Evolutionary conservation across 1,140 invertebrate species (phyloP).

Genomic region (Steinernema khuongi): DNA sequence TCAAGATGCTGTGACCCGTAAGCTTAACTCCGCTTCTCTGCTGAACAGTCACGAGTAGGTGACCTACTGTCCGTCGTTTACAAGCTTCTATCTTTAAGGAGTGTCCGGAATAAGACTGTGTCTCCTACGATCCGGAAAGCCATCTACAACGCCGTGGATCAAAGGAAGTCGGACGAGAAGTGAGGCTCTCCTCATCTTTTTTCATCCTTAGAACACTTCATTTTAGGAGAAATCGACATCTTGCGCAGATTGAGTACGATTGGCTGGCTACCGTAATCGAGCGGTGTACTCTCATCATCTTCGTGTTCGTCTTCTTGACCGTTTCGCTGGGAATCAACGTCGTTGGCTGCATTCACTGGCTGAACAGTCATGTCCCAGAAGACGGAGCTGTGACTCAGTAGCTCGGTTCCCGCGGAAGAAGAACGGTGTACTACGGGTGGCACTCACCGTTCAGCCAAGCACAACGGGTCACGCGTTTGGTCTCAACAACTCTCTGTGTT

Average conservation of each 20-base stretch:
- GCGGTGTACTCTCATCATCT: slow-evolving; percentile 49
- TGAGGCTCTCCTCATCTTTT: neutral
- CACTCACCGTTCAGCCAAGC: too few species aligned
- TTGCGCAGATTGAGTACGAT: slow-evolving; percentile 51
- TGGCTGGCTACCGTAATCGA: slow-evolving; percentile 52
- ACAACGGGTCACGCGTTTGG: too few species aligned
- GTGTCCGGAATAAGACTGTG: neutral
- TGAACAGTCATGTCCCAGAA: slow-evolving; percentile 13
- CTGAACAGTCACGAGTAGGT: neutral
- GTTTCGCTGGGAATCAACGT: slow-evolving; percentile 49
- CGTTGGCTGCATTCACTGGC: slow-evolving; percentile 44
- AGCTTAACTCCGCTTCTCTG: neutral
- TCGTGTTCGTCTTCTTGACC: slow-evolving; percentile 43
- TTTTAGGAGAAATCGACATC: slow-evolving; percentile 35
- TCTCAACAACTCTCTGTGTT: too few species aligned
- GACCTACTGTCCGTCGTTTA: neutral
- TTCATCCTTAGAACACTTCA: neutral
- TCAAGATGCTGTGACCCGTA: neutral
- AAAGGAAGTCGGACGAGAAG: slow-evolving; percentile 11
- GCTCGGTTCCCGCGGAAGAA: neutral
- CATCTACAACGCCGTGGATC: slow-evolving; percentile 13
- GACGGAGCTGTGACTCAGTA: neutral
- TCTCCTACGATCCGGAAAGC: neutral
- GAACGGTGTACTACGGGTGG: neutral
- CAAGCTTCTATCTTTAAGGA: neutral